phyloP scores from a whole-genome alignment of 2,888 invertebrate genomes.

The Caenorhabditis japonica region DNA sequence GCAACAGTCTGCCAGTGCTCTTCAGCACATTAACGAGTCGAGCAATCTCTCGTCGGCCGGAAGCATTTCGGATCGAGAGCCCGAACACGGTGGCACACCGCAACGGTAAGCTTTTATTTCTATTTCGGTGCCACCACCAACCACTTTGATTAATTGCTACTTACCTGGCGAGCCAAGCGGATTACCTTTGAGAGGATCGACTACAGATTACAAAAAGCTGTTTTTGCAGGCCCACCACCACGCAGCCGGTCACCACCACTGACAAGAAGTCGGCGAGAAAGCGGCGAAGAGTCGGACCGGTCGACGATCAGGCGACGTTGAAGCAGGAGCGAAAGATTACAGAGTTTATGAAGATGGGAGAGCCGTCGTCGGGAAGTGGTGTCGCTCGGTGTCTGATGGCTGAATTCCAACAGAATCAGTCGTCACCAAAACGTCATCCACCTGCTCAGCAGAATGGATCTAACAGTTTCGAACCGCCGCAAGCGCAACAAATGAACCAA shows the following conservation, averaged over 20 bases:
- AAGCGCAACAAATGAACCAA: conserved; percentile 26
- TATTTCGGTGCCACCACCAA: too few relatives aligned
- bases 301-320: conserved; percentile 56
- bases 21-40: conserved; percentile 56
- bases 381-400: conserved; percentile 33
- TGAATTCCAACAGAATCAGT: conserved; percentile 44
- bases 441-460: conserved; percentile 42
- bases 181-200: conserved; percentile 13
- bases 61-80: conserved; percentile 60
- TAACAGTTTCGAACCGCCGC: conserved; percentile 27
- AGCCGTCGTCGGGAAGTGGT: conserved; percentile 6
- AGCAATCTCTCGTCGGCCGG: conserved; percentile 69
- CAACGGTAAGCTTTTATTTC: conserved; percentile 39
- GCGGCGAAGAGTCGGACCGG: conserved; percentile 27
- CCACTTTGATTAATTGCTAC: background rate
- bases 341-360: conserved; percentile 56
- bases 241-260: conserved; percentile 23
- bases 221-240: conserved; percentile 32
- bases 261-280: conserved; percentile 61
- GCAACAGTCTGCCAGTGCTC: conserved; percentile 9
- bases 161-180: background rate
- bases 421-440: conserved; percentile 47
- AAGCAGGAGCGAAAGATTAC: conserved; percentile 67
- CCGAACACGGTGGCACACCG: conserved; percentile 53
- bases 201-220: background rate